These are phyloP conservation scores for Megalonaias nervosa DNA, from an alignment of 1,140 invertebrate genomes.

Conservation along the genomic window DNA sequence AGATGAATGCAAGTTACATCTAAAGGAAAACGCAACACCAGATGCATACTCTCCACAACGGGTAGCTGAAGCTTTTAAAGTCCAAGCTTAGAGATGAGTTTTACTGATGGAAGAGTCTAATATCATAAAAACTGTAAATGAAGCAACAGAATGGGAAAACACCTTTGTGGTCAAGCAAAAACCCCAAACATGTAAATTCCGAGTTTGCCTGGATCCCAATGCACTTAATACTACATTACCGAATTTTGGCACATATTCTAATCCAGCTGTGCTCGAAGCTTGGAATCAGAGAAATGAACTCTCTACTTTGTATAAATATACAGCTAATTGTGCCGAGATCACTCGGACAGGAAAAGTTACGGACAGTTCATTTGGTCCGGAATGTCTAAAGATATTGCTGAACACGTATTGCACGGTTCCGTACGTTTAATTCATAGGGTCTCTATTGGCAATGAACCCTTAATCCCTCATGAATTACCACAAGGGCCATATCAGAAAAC, in stretches of 20 bases:
- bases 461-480: constrained; percentile 5
- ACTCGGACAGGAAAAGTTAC: constrained; percentile 33
- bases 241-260: too few relatives aligned
- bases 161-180: constrained; percentile 71
- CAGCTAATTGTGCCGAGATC: constrained; percentile 14
- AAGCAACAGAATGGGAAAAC: constrained; percentile 72
- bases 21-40: constrained; percentile 33
- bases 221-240: constrained; percentile 35
- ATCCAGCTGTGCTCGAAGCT: constrained; percentile 3
- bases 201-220: constrained; percentile 35
- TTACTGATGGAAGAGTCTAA: too few relatives aligned
- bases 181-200: constrained; percentile 54
- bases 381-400: constrained; percentile 21
- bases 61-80: constrained; percentile 45
- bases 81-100: constrained; percentile 28
- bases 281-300: constrained; percentile 23
- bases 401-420: neutral
- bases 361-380: constrained; percentile 35
- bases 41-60: constrained; percentile 44
- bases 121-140: constrained; percentile 41
- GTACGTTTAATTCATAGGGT: neutral
- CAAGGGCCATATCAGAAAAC: constrained; percentile 8
- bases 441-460: neutral
- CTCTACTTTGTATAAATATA: constrained; percentile 29
- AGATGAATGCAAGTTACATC: too few relatives aligned